Base-by-base conservation (phyloP, 1,140 invertebrate species). In the Drosophila seguyi region DNA sequence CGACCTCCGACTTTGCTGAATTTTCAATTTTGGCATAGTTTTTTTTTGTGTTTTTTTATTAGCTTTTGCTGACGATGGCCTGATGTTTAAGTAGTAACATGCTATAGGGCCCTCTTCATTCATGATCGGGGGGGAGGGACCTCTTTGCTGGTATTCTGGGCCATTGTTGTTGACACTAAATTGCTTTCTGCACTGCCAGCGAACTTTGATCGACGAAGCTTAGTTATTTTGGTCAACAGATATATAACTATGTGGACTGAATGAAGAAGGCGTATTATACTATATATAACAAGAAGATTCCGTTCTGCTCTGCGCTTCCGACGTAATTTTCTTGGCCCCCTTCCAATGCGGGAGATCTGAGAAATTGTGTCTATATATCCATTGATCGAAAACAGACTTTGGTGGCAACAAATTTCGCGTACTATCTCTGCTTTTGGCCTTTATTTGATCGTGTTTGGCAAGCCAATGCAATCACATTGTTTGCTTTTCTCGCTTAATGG, bases 281-380 rank as follows among this genome's bases (percentile, higher is more conserved):
- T 18, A 69, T 57, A 27, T 48, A 34, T 41, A 22, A 13, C 27
- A 31, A 34, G 44, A 48, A 44, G 22, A 67, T 67, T 44, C 63
- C 29, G 47, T 27, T 71, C 34, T 58, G 52, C 65, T 55, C 34
- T 25, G 20, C 67, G 65, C 66, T 39, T 58, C 25, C 50, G 66
- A 73, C 69, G 69, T 59, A 73, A 72, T 73, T 59, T 73, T 72
- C 44, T 72, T 73, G 69, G 69, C 69, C 53, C 18, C 52, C 69
- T 8, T 48, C 67, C 69, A 73, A 69, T 13, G 14, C 11, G 38
- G 50, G 29, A 56, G 14, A 75, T 59, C 38, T 18, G 22, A 39
- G 56, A 42, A 56, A 60, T 69, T 41, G 50, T 57, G 29, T 55
- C 52, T 55, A 55, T 55, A 16, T 57, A 34, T 47, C 48, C 34